Conservation (phyloP, 2,888 invertebrate genomes). For the Dicycla oo region DNA sequence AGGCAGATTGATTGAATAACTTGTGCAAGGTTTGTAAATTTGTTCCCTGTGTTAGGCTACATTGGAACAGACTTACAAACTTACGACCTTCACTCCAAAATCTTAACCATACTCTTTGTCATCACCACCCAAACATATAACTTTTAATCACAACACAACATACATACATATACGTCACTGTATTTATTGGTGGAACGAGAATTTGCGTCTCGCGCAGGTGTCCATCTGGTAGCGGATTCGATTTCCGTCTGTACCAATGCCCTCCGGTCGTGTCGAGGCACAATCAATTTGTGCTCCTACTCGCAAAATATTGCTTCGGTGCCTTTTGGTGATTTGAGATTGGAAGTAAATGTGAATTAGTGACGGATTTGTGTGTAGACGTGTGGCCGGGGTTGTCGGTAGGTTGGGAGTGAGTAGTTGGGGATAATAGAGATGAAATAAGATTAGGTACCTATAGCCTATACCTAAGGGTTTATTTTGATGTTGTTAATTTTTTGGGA, state of each 20-base stretch:
- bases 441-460: neutral
- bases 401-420: neutral
- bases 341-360: conserved; percentile 48
- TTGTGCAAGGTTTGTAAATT: neutral
- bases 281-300: conserved; percentile 64
- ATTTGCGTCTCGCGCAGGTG: conserved; percentile 70
- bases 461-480: neutral
- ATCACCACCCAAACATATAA: neutral
- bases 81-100: neutral
- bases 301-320: conserved; percentile 62
- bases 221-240: conserved; percentile 74
- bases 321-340: conserved; percentile 59
- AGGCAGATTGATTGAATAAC: neutral
- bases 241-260: conserved; percentile 76
- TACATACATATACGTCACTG: conserved; percentile 26
- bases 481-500: neutral
- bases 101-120: neutral
- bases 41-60: too few species aligned
- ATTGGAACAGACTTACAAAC: neutral
- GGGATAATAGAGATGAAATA: neutral
- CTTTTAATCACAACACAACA: conserved; percentile 32
- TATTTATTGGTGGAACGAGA: conserved; percentile 60
- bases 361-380: conserved; percentile 10
- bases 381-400: neutral
- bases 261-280: conserved; percentile 63